Percentiles rank a stretch among this genome's conserved stretches.
These are phyloP conservation scores for Cassiopea xamachana DNA, from an alignment of 30 jellyfish, hydroid and myxozoan genomes.

Conservation along the genomic window DNA sequence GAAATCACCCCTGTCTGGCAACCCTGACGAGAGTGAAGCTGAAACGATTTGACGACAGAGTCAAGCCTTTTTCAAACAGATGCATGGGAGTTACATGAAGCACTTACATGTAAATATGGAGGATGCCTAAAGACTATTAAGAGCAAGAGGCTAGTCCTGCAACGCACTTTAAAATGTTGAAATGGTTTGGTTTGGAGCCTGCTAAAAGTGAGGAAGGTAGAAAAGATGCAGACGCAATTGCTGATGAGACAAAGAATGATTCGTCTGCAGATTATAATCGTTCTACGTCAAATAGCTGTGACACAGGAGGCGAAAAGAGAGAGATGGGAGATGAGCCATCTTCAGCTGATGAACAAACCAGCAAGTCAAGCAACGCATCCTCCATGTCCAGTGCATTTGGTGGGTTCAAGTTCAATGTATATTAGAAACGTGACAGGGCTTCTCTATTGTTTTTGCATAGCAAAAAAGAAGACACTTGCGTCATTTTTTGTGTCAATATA, in stretches of 20 bases:
- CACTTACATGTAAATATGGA: conserved; percentile 4
- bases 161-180: conserved; percentile 11
- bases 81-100: neutral
- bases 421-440: too few relatives aligned
- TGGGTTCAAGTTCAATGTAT: neutral
- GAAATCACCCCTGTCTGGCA: too few relatives aligned
- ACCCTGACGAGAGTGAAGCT: too few relatives aligned
- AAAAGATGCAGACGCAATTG: neutral
- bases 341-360: neutral
- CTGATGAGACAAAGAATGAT: neutral
- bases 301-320: neutral
- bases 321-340: neutral
- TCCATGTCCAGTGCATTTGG: conserved; percentile 1
- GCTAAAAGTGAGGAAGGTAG: neutral
- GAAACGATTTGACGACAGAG: too few relatives aligned
- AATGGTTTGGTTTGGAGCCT: conserved; percentile 47
- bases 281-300: neutral
- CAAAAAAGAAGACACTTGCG: too few relatives aligned
- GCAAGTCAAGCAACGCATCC: neutral
- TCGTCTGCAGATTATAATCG: neutral
- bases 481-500: neutral
- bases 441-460: too few relatives aligned
- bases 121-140: neutral
- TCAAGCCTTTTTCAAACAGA: too few relatives aligned
- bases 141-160: neutral